phyloP scores from a whole-genome alignment of 2,888 invertebrate genomes.

The Oxytorus armatus region DNA sequence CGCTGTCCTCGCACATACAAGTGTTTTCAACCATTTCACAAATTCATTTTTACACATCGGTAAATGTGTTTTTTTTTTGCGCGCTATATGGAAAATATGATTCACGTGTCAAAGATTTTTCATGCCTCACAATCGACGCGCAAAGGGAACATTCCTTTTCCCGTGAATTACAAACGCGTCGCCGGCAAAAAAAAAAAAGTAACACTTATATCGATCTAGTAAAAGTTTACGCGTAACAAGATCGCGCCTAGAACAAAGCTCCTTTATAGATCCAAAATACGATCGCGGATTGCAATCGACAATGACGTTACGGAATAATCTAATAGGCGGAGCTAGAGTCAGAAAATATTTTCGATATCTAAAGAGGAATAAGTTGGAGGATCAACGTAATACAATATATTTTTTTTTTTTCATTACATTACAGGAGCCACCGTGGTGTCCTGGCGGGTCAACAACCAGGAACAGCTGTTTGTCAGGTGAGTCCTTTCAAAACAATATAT shows the following conservation, averaged over 20 bases:
- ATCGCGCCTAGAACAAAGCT: no score
- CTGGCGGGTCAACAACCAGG: constrained; percentile 98
- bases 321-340: not conserved
- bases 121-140: not conserved
- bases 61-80: constrained; percentile 48
- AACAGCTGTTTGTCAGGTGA: constrained; percentile 98
- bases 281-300: not conserved
- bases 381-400: no score
- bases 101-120: constrained; percentile 12
- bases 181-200: no score
- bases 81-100: constrained; percentile 36
- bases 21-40: constrained; percentile 19
- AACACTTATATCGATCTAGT: not conserved
- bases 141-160: not conserved
- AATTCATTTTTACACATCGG: constrained; percentile 5
- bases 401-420: constrained; percentile 79
- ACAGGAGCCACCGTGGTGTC: constrained; percentile 98
- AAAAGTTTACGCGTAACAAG: constrained; percentile 3
- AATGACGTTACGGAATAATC: no score
- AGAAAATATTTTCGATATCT: constrained; percentile 5
- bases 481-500: constrained; percentile 74
- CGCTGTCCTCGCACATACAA: not conserved
- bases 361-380: not conserved
- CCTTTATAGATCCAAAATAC: no score
- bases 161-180: not conserved